Evolutionary conservation across 2,888 invertebrate genomes (phyloP), one percentile per base, ranked within the genome.

Genomic region (Seladonia tumulorum): DNA sequence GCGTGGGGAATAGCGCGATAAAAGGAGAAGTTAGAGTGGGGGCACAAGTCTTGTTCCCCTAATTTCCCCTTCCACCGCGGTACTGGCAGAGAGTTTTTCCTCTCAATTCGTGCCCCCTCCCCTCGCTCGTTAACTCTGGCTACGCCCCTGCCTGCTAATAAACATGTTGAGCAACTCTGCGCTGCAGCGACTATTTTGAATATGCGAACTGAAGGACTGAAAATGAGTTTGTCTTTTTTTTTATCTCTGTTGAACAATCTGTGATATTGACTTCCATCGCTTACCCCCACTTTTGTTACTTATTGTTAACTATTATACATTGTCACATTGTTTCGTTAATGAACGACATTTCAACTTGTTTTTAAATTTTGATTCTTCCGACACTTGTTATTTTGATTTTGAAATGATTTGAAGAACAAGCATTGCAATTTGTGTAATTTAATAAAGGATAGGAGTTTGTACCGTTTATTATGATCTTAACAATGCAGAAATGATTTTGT

Each of bases 401-500:
- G 2, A 66, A 35, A 68, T 35, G 35, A 22, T 39, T 5, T 10
- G 22, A 18, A 35, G 4, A 35, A 68, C 8, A 10, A 39, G 39
- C 35, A 22, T 10, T 10, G 22, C 12, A 10, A 39, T 68, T 68
- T 68, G 39, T 16, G 16, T 16, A 63, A 39, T 39, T 39, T 68
- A 22, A 68, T 22, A 25, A 29, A 29, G 57, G n/a, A 63, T 68
- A 68, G 39, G 18, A 74, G 22, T 75, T 45, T 70, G 39, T n/a
- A 66, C 18, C 39, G 63, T 42, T 29, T 39, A 63, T 25, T 45
- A n/a, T 14, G 8, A 42, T 42, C 1, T 66, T 16, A 70, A 70
- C 47, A 39, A 53, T 72, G 68, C 49, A 63, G 57, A 74, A 63
- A 12, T 49, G 16, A 79, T 53, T 75, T 66, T 66, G 25, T 73